Evolutionary conservation across 2,888 invertebrate genomes (phyloP).

Genomic region (Teleogryllus oceanicus): DNA sequence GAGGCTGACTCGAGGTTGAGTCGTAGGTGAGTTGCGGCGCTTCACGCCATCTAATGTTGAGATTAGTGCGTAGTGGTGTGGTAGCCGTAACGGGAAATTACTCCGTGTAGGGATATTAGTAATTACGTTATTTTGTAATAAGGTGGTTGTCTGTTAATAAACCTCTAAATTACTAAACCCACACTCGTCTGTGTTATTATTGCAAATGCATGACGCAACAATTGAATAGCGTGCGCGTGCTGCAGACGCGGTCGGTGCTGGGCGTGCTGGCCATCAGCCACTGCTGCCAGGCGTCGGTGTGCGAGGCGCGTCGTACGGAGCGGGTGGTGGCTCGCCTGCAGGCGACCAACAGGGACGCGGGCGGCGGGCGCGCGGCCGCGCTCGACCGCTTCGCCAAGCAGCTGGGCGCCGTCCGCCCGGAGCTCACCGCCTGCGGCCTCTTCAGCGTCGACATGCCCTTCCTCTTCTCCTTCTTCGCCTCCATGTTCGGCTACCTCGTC

Average conservation of each 20-base stretch:
- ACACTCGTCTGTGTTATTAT: too few species aligned
- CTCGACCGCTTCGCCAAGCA: neutral
- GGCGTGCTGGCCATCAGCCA: neutral
- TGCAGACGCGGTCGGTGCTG: neutral
- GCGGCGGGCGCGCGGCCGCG: neutral
- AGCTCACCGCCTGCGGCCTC: neutral
- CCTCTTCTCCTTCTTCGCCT: constrained; percentile 3
- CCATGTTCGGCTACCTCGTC: neutral
- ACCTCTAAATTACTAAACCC: too few species aligned
- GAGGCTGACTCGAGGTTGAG: too few species aligned
- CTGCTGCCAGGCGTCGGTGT: neutral
- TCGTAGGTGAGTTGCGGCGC: too few species aligned
- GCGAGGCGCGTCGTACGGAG: neutral
- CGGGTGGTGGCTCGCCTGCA: neutral
- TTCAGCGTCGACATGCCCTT: neutral
- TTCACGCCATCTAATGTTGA: too few species aligned
- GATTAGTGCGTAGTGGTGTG: too few species aligned
- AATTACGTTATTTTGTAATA: too few species aligned
- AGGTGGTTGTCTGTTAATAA: too few species aligned
- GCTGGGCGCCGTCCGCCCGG: neutral
- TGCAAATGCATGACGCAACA: too few species aligned
- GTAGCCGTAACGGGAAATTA: too few species aligned
- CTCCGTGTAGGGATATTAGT: too few species aligned
- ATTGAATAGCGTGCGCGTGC: too few species aligned
- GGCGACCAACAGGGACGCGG: neutral